These are phyloP conservation scores for Spodoptera exigua DNA, from an alignment of 2,888 invertebrate species.

Conservation along the genomic window DNA sequence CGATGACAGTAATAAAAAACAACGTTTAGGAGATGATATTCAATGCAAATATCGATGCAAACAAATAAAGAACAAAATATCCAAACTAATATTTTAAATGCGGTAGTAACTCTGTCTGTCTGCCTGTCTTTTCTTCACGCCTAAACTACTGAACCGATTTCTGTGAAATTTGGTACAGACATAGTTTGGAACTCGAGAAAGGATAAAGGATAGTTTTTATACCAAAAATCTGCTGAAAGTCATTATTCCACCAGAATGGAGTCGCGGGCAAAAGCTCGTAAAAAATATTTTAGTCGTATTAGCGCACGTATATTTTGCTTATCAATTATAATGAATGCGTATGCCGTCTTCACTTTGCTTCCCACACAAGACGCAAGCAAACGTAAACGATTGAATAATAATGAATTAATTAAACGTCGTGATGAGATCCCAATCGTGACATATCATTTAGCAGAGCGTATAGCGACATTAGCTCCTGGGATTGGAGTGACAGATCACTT, in stretches of 20 bases:
- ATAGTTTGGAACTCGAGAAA: no score
- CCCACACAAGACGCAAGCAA: constrained; percentile 25
- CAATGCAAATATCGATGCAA: constrained; percentile 2
- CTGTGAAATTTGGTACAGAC: no score
- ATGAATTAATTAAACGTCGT: constrained; percentile 31
- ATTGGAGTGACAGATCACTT: constrained; percentile 45
- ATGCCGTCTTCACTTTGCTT: background rate
- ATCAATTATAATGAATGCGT: constrained; percentile 12
- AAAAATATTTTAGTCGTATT: no score
- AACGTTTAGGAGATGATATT: constrained; percentile 6
- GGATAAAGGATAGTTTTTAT: no score
- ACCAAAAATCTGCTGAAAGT: no score
- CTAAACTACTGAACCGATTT: no score
- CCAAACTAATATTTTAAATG: no score
- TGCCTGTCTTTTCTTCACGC: no score
- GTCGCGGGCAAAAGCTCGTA: no score
- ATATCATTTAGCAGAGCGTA: constrained; percentile 49
- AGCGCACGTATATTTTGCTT: constrained; percentile 4
- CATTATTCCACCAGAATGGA: no score
- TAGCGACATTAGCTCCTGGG: constrained; percentile 32
- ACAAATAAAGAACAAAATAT: background rate
- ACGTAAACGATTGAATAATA: constrained; percentile 34
- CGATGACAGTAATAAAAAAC: constrained; percentile 14
- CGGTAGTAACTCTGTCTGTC: no score
- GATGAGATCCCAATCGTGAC: constrained; percentile 46